Evolutionary conservation across 2,797 vertebrate species (phyloP), one percentile per base, ranked within the genome.

Genomic region (Poeciliopsis paucimaculata): DNA sequence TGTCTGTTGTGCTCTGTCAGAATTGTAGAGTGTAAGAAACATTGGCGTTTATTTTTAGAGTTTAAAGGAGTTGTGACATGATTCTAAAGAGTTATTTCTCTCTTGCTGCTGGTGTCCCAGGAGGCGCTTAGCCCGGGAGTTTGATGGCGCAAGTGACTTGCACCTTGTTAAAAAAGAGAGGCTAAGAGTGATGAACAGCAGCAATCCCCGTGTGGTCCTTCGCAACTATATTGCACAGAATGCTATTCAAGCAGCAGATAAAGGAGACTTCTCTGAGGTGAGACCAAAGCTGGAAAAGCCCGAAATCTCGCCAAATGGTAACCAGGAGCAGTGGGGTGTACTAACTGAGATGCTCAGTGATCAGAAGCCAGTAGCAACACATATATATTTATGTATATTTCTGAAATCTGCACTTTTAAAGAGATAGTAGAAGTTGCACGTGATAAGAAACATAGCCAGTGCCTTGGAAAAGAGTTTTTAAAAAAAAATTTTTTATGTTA

Each of bases 151-250:
- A 2, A 43, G 77, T 18, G 89, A 94, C 77, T 6, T 72, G n/a
- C 81, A 78, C 3, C 18, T 83, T 51, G 95, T 96, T 88, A 92
- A 84, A 79, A 77, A 89, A 0, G 91, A 96, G 77, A 95, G 2
- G 16, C 36, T 94, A 66, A 87, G 72, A 0, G 81, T 94, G 75
- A 98, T 98, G 97, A 94, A 90, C 12, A 88, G 90, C 86, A 96
- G 79, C 85, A 98, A 97, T 89, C 97, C 97, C 36, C 94, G 92
- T 46, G 95, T 96, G 0, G 89, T 98, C 49, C 88, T 98, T 66
- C 95, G 97, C 81, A 98, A 98, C 88, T 97, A 98, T 46, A 97
- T 98, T 1, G 97, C 97, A 28, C 97, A 98, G 87, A 96, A 96
- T 41, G 97, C 97, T 89, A 97, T 98, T 76, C 93, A 95, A 80